phyloP scores from a whole-genome alignment of 2,888 invertebrate species.

The Tethea ocularis region DNA sequence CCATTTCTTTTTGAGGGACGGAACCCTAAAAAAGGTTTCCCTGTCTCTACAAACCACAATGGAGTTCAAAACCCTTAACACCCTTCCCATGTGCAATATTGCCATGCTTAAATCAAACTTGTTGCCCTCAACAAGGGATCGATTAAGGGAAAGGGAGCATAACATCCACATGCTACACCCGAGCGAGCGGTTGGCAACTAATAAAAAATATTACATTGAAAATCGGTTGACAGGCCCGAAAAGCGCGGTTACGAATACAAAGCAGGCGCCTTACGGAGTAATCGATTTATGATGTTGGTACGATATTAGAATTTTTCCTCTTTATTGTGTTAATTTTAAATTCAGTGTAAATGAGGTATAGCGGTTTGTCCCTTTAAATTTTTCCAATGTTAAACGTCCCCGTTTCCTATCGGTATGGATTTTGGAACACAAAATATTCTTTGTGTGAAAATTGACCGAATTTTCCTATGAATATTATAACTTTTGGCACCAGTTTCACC shows the following conservation, averaged over 20 bases:
- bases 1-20: too few species aligned
- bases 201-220: neutral
- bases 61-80: neutral
- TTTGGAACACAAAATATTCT: too few species aligned
- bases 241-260: neutral
- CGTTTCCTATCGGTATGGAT: too few species aligned
- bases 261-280: neutral
- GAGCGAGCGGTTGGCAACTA: neutral
- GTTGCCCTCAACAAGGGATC: neutral
- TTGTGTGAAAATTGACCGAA: too few species aligned
- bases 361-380: neutral
- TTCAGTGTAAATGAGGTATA: too few species aligned
- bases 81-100: neutral
- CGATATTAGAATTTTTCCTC: neutral
- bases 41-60: too few species aligned
- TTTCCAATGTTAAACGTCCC: too few species aligned
- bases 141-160: neutral
- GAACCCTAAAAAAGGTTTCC: too few species aligned
- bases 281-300: neutral
- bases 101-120: neutral
- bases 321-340: too few species aligned
- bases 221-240: neutral
- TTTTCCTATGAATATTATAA: too few species aligned
- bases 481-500: too few species aligned
- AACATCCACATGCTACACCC: neutral